Conservation (phyloP, 2,113 vertebrate genomes). For the Zosterops lateralis region DNA sequence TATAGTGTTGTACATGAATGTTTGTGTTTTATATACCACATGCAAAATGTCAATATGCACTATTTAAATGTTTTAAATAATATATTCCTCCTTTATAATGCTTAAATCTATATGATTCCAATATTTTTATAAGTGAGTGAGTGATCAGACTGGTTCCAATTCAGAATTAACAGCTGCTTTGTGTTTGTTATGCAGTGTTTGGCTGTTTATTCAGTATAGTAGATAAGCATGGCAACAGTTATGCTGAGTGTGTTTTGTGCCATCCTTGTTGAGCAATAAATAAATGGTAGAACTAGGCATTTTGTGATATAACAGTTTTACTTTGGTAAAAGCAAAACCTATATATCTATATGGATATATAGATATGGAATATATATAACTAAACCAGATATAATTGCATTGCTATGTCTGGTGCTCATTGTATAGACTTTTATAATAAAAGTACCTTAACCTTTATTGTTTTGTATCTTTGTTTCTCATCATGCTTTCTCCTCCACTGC, state of each 20-base stretch:
- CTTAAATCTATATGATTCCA: slow-evolving; percentile 84
- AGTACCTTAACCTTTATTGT: slow-evolving; percentile 75
- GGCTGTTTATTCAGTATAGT: slow-evolving; percentile 79
- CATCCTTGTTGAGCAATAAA: slow-evolving; percentile 89
- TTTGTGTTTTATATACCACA: slow-evolving; percentile 83
- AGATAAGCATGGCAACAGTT: slow-evolving; percentile 83
- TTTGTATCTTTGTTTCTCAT: slow-evolving; percentile 55
- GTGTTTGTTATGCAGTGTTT: slow-evolving; percentile 79
- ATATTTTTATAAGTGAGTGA: slow-evolving; percentile 85
- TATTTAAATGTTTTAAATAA: slow-evolving; percentile 83
- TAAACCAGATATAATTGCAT: slow-evolving; percentile 73
- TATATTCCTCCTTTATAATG: slow-evolving; percentile 88
- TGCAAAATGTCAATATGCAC: slow-evolving; percentile 83
- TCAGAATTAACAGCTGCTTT: slow-evolving; percentile 79
- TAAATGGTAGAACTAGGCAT: slow-evolving; percentile 79
- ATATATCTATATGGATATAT: slow-evolving; percentile 72
- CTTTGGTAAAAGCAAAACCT: slow-evolving; percentile 76
- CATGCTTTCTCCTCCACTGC: not conserved
- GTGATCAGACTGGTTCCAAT: slow-evolving; percentile 76
- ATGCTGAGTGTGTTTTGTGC: slow-evolving; percentile 82
- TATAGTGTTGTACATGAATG: slow-evolving; percentile 83
- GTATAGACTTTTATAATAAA: slow-evolving; percentile 85
- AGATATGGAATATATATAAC: slow-evolving; percentile 76
- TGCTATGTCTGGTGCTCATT: slow-evolving; percentile 78
- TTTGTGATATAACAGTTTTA: slow-evolving; percentile 76